phyloP scores from a whole-genome alignment of 2,888 invertebrate species.

The Drosophila nr. medialis region DNA sequence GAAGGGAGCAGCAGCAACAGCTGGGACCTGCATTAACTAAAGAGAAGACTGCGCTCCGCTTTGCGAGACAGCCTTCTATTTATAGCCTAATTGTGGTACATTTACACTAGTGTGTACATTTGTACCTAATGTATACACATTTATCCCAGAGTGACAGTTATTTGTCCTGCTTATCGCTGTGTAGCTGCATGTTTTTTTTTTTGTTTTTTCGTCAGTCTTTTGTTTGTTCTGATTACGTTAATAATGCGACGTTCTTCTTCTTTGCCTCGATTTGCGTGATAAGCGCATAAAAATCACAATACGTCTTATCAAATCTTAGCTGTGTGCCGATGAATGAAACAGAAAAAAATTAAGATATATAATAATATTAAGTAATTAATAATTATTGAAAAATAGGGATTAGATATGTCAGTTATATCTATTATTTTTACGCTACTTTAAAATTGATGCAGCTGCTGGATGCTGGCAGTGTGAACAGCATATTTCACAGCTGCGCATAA shows the following conservation, averaged over 20 bases:
- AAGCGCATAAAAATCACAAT: slow-evolving; percentile 34
- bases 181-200: neutral
- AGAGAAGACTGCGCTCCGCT: slow-evolving; percentile 24
- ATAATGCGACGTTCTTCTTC: slow-evolving; percentile 59
- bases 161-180: slow-evolving; percentile 60
- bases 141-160: slow-evolving; percentile 22
- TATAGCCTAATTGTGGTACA: slow-evolving; percentile 28
- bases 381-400: neutral
- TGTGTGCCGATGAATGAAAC: neutral
- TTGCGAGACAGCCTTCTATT: slow-evolving; percentile 22
- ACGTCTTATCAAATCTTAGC: slow-evolving; percentile 1
- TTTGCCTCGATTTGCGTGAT: slow-evolving; percentile 42
- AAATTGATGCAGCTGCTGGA: neutral
- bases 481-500: neutral
- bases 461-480: neutral
- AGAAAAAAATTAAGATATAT: neutral
- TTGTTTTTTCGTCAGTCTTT: slow-evolving; percentile 35
- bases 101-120: neutral
- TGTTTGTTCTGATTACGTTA: slow-evolving; percentile 70
- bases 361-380: neutral
- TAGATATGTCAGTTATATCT: neutral
- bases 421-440: neutral
- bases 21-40: slow-evolving; percentile 4
- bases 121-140: slow-evolving; percentile 5
- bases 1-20: neutral